A percentile compares a stretch with the other conserved stretches of the same genome.
Evolutionary conservation across 1,140 invertebrate genomes (phyloP).

Genomic region (Mya arenaria): DNA sequence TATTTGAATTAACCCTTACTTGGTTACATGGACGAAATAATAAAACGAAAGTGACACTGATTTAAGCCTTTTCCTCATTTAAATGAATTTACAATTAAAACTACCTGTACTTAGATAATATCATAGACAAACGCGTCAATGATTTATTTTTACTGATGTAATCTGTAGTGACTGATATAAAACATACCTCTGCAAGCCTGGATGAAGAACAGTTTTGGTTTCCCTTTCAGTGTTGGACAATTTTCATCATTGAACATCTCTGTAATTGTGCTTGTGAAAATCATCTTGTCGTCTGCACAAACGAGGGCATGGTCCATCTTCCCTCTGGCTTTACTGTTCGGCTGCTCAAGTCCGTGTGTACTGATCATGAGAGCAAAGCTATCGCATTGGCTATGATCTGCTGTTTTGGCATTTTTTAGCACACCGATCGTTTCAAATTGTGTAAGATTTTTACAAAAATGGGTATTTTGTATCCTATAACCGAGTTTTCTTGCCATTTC

Average conservation of each 20-base stretch:
- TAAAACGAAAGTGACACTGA: no score
- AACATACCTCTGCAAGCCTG: conserved; percentile 55
- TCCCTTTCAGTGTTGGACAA: conserved; percentile 45
- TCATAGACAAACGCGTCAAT: not conserved
- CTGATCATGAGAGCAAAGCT: conserved; percentile 62
- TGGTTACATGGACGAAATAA: no score
- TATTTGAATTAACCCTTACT: no score
- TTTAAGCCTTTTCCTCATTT: no score
- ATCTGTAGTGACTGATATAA: no score
- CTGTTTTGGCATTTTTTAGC: not conserved
- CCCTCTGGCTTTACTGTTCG: not conserved
- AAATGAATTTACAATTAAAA: no score
- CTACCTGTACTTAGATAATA: no score
- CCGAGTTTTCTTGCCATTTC: conserved; percentile 49
- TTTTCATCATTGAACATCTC: conserved; percentile 49
- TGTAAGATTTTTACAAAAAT: not conserved
- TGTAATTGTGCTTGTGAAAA: conserved; percentile 30
- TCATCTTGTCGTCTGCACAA: conserved; percentile 31
- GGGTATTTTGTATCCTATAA: conserved; percentile 26
- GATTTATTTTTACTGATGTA: not conserved
- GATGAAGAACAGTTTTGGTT: conserved; percentile 54
- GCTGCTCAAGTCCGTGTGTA: conserved; percentile 51
- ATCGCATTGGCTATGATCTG: conserved; percentile 51
- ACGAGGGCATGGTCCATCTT: conserved; percentile 16
- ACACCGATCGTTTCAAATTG: conserved; percentile 2